These are phyloP conservation scores for Limnephilus rhombicus DNA, from an alignment of 2,888 invertebrate species.

Conservation along the genomic window DNA sequence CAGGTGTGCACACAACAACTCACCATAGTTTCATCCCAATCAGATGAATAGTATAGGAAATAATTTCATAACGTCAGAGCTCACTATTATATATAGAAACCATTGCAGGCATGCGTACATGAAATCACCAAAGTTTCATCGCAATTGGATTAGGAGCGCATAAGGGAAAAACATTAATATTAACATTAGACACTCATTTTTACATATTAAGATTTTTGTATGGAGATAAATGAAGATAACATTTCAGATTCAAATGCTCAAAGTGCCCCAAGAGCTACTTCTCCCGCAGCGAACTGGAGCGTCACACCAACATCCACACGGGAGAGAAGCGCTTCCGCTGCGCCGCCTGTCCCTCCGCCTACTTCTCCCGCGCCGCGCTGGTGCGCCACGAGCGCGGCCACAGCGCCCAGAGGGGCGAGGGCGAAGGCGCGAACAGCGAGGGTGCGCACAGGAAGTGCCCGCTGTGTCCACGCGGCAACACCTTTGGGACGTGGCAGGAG, in stretches of 20 bases:
- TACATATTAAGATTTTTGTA: too few species aligned
- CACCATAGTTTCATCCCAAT: too few species aligned
- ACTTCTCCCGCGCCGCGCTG: conserved; percentile 63
- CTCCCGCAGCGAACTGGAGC: conserved; percentile 62
- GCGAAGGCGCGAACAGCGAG: not conserved
- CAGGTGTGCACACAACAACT: too few species aligned
- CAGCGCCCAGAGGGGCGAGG: not conserved
- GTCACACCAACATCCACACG: conserved; percentile 61
- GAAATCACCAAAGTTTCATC: too few species aligned
- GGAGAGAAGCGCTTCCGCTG: conserved; percentile 62
- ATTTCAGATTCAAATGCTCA: conserved; percentile 63
- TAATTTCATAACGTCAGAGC: too few species aligned
- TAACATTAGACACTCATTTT: too few species aligned
- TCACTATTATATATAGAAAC: too few species aligned
- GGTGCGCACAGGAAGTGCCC: conserved; percentile 28
- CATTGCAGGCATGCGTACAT: too few species aligned
- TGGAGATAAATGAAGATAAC: not conserved
- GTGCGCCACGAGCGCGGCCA: conserved; percentile 59
- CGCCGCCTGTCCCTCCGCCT: conserved; percentile 60
- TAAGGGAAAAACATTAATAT: too few species aligned
- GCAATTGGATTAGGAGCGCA: too few species aligned
- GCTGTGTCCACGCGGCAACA: not conserved
- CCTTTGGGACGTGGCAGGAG: conserved; percentile 50
- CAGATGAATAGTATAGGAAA: too few species aligned
- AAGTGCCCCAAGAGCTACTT: conserved; percentile 64